Base-by-base conservation (phyloP, 2,797 vertebrate genomes). In the Coranthus polyacanthus region DNA sequence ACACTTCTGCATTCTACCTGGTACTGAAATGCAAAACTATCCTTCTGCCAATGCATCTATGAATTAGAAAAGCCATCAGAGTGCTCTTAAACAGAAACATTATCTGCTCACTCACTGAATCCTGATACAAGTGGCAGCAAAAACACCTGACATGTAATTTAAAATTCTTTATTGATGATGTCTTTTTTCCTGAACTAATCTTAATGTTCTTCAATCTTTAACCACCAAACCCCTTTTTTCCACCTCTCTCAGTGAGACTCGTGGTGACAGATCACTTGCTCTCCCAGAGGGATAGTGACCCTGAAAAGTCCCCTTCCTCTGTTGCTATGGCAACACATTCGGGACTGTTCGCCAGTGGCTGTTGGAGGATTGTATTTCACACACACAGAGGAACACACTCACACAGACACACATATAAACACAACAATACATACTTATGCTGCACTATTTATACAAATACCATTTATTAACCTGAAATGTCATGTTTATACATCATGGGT, bases 251-350 rank as follows among this genome's bases (percentile, higher is more conserved):
- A 18, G n/a, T 3, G 13, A 51, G 53, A 17, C 50, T 59, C 0
- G 41, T 2, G 16, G 49, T 64, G 83, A 82, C 80, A 76, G 50
- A 86, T 75, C 72, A 62, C 55, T 76, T 61, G 53, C 49, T 79
- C 68, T 75, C 61, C 76, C 10, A 7, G 15, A 76, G 72, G 68
- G 63, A 71, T 6, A 0, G 24, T 72, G 82, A 90, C 81, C 88
- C 84, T 78, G 73, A 87, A 72, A 79, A 73, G 58, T 63, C 64
- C 66, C 58, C 59, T 3, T 29, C 45, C 38, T n/a, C 20, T 61
- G 86, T 91, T 86, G 67, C 90, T 44, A 87, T 90, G 81, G 86
- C 65, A 88, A 91, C 86, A 61, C 49, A 21, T 53, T 42, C 75
- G 51, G 51, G 70, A 45, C 54, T 24, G 26, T 49, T 63, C 9